Base-by-base conservation (phyloP, 2,797 vertebrate species). In the Carcharodon carcharias region DNA sequence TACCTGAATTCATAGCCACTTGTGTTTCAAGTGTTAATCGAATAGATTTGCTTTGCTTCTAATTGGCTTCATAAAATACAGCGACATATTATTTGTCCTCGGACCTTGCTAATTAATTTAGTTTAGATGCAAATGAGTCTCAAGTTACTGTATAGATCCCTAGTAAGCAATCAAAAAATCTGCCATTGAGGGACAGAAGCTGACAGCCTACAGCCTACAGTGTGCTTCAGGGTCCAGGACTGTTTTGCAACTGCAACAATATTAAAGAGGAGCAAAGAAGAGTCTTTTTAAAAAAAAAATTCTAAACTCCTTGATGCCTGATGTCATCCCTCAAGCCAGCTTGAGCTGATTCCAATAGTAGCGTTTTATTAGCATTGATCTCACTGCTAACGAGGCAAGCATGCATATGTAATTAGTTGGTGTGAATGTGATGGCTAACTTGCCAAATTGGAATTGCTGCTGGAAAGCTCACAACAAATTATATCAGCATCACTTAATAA, bases 351-450 rank as follows among this genome's bases (percentile, higher is more conserved):
- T 93, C 91, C 91, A 93, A 67, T 40, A 93, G 61, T n/a, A 67
- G 40, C 65, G 61, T 45, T 93, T 93, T 93, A 65, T 93, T 26
- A 67, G 91, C 91, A 67, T 93, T 93, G n/a, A 93, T 93, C 63
- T 45, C 63, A 65, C 63, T 67, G 21, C 21, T 67, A 93, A 93
- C 89, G 65, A 93, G 89, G 89, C 89, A 65, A 45, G 91, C 8
- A 67, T 93, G 63, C 65, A 67, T 45, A 26, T 93, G 91, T 40
- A 93, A 93, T 93, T 93, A 93, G n/a, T 45, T 93, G 11, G 91
- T 93, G 21, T 93, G 63, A 40, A 40, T 28, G 91, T 93, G 91
- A 93, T 67, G 61, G 91, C 91, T 92, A 67, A 93, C 93, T 93
- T 93, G n/a, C n/a, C 63, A 93, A 93, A 45, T 93, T 67, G 91